Evolutionary conservation across 2,113 vertebrate species (phyloP), one percentile per base, ranked within the genome.

Genomic region (Protomyctophum bolini): DNA sequence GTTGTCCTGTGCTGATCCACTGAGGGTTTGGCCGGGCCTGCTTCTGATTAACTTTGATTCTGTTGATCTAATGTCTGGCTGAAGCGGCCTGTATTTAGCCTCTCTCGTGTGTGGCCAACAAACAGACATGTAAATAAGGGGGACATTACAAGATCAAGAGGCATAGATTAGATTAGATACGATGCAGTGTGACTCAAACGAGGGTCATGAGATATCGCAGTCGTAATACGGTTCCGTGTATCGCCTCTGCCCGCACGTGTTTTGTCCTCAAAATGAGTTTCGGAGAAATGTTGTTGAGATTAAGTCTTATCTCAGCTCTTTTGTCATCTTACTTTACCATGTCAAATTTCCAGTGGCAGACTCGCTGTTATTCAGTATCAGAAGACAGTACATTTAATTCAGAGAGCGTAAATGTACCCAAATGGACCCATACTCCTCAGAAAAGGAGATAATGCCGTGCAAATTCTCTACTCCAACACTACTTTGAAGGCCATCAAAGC

Each of bases 31-130:
- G 49, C 71, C 63, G 10, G 4, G 58, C 57, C 71, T 83, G 66
- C 57, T 89, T 89, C 74, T 14, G 15, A 74, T 89, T 87, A 83
- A 69, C 12, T 45, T 60, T 83, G 68, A 73, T 55, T 72, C 6
- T 60, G 73, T 75, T 83, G 82, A 77, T 75, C 82, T 86, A 71
- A 68, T 72, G 55, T 84, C 74, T 90, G 80, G 77, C 72, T 68
- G 52, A 47, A 62, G 76, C 68, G 61, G 61, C 50, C 10, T 81
- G 51, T 9, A 82, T 67, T 89, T 83, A 77, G 73, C 77, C 84
- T 83, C 79, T 75, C 58, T 68, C 61, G 68, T 69, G 49, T 83
- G 87, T 85, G 83, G 85, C 83, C 83, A 68, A 73, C 63, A 65
- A 8, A 41, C 56, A 76, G 11, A 75, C 12, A 8, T 70, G 60